Evolutionary conservation across 2,888 invertebrate species (phyloP), one percentile per base, ranked within the genome.

Genomic region (Amblyjoppa proteus): DNA sequence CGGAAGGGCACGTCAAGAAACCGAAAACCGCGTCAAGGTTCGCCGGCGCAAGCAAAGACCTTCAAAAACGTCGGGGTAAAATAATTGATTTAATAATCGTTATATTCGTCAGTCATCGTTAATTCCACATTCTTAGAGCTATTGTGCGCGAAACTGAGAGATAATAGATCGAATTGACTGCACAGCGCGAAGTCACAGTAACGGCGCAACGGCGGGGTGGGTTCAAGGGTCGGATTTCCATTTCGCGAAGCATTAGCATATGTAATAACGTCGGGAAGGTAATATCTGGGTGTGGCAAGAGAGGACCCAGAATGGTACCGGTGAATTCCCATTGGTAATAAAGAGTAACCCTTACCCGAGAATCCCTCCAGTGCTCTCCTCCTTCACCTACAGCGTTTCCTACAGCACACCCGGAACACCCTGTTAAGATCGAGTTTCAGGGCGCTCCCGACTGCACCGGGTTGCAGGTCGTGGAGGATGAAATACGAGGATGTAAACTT

Each of bases 271-370:
- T 88, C 86, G 87, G 53, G 84, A 85, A 86, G 87, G 88, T 85
- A 85, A 85, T 85, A 83, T 85, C 85, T 80, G 83, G 83, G 80
- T 73, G 83, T 80, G 82, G 85, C 71, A 25, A 58, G 76, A 83
- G 71, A 80, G 87, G 84, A 86, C 87, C 25, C 75, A 81, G 79
- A 84, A 85, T 80, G 87, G 70, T 70, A 77, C 75, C 70, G 81
- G 73, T 31, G 64, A 81, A 91, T 90, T 90, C 89, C 89, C 91
- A 89, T 90, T 88, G 90, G 90, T 88, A 90, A 91, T 91, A 89
- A 90, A 91, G 90, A 89, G 88, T 90, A 77, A 83, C 85, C 83
- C 85, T 85, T 77, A 71, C 83, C 64, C 77, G 81, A 49, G 73
- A 75, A 74, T 71, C 76, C 38, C 70, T 41, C 69, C 76, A 81